Conservation (phyloP, 1,140 invertebrate genomes). For the Bombus affinis region DNA sequence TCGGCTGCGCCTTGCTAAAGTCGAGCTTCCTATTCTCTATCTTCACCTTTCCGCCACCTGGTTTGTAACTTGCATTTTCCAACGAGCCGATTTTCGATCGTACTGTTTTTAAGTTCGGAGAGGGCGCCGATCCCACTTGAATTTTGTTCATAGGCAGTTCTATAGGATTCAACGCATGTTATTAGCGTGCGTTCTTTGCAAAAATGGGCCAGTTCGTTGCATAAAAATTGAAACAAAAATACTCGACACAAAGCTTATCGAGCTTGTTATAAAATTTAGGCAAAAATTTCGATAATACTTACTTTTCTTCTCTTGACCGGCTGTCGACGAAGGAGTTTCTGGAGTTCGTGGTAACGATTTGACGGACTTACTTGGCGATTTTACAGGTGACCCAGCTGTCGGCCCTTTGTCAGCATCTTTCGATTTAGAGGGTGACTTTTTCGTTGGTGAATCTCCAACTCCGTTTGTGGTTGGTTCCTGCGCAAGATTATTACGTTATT, state of each 20-base stretch:
- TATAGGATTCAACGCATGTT: conserved; percentile 67
- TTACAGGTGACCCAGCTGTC: conserved; percentile 81
- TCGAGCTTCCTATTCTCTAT: conserved; percentile 94
- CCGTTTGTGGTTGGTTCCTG: conserved; percentile 84
- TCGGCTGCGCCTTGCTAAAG: conserved; percentile 90
- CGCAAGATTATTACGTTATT: not conserved
- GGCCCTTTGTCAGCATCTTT: conserved; percentile 82
- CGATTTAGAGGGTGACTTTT: conserved; percentile 83
- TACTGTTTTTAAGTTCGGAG: conserved; percentile 94
- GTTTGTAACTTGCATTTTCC: conserved; percentile 95
- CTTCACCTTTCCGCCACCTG: conserved; percentile 95
- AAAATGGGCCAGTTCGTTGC: not conserved
- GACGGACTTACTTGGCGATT: conserved; percentile 85
- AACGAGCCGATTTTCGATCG: conserved; percentile 97
- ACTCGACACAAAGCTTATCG: not conserved
- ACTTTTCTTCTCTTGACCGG: conserved; percentile 89
- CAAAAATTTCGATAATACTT: conserved; percentile 67
- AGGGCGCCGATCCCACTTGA: conserved; percentile 94
- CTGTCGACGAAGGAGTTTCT: conserved; percentile 84
- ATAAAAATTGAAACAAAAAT: not conserved
- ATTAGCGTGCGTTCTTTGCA: not conserved
- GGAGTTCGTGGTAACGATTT: conserved; percentile 86
- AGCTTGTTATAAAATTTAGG: not conserved
- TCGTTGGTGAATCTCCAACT: conserved; percentile 85
- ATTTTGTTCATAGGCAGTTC: conserved; percentile 96